Conservation (phyloP, 92 coral and sea anemone genomes). For the Siderastrea radians region DNA sequence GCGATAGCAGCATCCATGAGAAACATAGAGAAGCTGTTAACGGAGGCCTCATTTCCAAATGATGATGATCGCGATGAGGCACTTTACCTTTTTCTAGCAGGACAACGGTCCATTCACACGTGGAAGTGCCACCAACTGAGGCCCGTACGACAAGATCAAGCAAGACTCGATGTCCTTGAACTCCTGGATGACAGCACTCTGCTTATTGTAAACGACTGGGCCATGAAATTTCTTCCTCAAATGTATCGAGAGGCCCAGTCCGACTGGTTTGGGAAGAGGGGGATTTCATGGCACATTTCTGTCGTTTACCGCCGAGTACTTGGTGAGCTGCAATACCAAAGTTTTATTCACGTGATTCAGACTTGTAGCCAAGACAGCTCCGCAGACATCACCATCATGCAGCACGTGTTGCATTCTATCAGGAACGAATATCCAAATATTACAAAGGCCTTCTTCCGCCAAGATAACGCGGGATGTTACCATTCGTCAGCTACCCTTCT, state of each 20-base stretch:
- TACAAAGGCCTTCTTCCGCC: conserved; percentile 29
- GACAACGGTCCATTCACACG: no score
- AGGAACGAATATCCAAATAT: conserved; percentile 30
- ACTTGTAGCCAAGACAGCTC: conserved; percentile 22
- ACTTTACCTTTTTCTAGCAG: no score
- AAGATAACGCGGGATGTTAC: conserved; percentile 65
- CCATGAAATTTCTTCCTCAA: conserved; percentile 62
- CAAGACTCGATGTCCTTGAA: no score
- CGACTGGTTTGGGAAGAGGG: conserved; percentile 60
- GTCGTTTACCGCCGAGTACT: conserved; percentile 40
- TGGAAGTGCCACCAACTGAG: no score
- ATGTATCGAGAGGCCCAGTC: conserved; percentile 52
- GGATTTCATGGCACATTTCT: conserved; percentile 58
- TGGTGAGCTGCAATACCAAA: conserved; percentile 41
- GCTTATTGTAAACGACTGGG: conserved; percentile 60
- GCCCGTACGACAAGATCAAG: no score
- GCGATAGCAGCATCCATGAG: not conserved
- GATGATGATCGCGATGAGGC: conserved; percentile 8
- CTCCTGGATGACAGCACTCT: conserved; percentile 16
- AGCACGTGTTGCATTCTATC: conserved; percentile 34
- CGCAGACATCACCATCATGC: conserved; percentile 33
- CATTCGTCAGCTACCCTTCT: conserved; percentile 43
- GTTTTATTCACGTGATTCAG: conserved; percentile 1
- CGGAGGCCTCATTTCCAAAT: not conserved
- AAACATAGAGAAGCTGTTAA: not conserved